Conservation (phyloP, 2,797 vertebrate genomes). For the Clamator glandarius region DNA sequence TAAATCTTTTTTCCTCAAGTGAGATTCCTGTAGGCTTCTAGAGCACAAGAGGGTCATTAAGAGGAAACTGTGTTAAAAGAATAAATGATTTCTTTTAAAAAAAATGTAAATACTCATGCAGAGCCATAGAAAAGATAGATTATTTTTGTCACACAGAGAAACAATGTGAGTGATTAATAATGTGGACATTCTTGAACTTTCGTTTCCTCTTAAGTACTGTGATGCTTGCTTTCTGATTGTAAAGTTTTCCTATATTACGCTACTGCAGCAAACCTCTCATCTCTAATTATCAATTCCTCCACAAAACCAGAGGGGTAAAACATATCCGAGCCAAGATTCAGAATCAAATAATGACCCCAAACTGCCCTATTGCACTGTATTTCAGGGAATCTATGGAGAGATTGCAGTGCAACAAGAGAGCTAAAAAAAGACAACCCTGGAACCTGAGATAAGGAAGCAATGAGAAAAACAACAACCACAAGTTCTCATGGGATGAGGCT, state of each 20-base stretch:
- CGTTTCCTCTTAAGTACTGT: conserved; percentile 34
- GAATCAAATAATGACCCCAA: background rate
- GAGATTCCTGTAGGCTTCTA: background rate
- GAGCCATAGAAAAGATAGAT: conserved; percentile 7
- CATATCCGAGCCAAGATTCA: background rate
- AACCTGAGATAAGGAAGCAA: conserved; percentile 66
- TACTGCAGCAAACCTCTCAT: conserved; percentile 10
- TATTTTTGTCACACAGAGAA: conserved; percentile 35
- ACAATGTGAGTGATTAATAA: conserved; percentile 48
- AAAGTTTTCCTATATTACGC: conserved; percentile 7
- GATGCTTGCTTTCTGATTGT: conserved; percentile 19
- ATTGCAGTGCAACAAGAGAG: conserved; percentile 41
- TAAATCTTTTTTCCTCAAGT: background rate
- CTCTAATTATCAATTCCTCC: conserved; percentile 43
- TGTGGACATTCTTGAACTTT: conserved; percentile 26
- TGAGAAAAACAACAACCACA: conserved; percentile 56
- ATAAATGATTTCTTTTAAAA: background rate
- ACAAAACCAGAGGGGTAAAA: conserved; percentile 16
- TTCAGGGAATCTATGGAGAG: conserved; percentile 19
- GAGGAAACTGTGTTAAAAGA: background rate
- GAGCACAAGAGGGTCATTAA: background rate
- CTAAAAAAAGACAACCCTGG: conserved; percentile 59
- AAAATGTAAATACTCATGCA: conserved; percentile 14
- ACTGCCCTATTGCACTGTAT: background rate
- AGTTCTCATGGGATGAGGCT: conserved; percentile 59